Percentiles rank a stretch among this genome's conserved stretches.
phyloP scores from a whole-genome alignment of 2,113 vertebrate species.

The Manacus vitellinus region DNA sequence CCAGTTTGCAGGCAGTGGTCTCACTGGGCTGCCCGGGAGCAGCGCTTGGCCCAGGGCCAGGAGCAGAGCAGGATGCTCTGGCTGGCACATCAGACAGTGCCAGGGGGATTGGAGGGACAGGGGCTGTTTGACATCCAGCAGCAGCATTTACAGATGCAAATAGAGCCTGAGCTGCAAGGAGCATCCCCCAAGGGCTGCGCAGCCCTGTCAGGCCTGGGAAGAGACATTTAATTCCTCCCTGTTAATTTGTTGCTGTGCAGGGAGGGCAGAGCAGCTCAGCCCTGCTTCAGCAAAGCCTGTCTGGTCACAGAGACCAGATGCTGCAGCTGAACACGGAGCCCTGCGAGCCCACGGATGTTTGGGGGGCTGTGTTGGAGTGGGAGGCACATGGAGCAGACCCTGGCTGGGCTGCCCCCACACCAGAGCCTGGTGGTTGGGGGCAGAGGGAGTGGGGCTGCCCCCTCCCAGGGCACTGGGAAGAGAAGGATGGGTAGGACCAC shows the following conservation, averaged over 20 bases:
- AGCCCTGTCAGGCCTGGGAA: not conserved
- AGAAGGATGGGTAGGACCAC: fast-evolving
- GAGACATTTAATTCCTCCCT: not conserved
- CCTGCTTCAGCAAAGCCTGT: not conserved
- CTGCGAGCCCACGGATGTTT: fast-evolving
- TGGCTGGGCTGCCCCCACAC: not conserved
- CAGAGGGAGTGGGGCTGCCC: not conserved
- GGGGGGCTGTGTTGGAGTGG: not conserved
- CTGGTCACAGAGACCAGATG: not conserved
- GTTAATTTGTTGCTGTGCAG: not conserved
- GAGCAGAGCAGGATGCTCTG: not conserved
- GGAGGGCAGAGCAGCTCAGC: not conserved
- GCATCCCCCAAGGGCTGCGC: not conserved
- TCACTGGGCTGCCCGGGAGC: not conserved
- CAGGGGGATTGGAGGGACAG: not conserved
- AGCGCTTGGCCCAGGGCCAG: not conserved
- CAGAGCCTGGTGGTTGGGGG: not conserved
- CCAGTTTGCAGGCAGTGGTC: not conserved
- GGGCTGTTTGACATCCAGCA: not conserved
- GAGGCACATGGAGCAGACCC: not conserved
- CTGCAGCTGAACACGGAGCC: not conserved
- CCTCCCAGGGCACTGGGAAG: not conserved
- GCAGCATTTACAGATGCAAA: not conserved
- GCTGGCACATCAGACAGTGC: not conserved
- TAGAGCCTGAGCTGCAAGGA: not conserved